Conservation (phyloP, 2,113 vertebrate species). For the Heterochromis multidens region DNA sequence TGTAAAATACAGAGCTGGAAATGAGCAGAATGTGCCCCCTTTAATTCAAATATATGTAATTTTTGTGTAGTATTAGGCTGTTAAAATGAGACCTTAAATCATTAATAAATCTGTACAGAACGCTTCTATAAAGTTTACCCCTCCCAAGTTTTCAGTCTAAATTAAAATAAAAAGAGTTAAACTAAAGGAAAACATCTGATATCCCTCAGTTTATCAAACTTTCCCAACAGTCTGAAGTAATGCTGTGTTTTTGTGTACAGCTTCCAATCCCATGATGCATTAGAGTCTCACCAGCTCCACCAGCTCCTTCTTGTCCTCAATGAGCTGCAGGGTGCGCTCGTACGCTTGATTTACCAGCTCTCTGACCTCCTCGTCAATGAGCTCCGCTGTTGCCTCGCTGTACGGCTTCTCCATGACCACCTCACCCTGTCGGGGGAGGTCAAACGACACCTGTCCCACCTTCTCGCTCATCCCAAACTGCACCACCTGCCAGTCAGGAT, state of each 20-base stretch:
- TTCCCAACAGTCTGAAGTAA: background rate
- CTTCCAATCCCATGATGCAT: conserved; percentile 27
- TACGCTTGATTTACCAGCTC: conserved; percentile 84
- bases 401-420: conserved; percentile 96
- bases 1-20: background rate
- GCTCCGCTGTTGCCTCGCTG: conserved; percentile 90
- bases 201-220: too few relatives aligned
- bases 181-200: too few relatives aligned
- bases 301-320: conserved; percentile 84
- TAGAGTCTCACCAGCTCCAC: conserved; percentile 87
- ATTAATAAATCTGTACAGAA: too few relatives aligned
- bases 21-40: too few relatives aligned
- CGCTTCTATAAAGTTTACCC: too few relatives aligned
- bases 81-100: too few relatives aligned
- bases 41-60: too few relatives aligned
- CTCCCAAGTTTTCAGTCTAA: too few relatives aligned
- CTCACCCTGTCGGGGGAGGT: conserved; percentile 93
- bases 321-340: conserved; percentile 79
- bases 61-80: too few relatives aligned
- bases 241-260: background rate
- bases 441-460: conserved; percentile 97
- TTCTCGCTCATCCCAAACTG: conserved; percentile 98
- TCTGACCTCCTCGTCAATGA: conserved; percentile 92
- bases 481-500: conserved; percentile 80
- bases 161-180: too few relatives aligned